Evolutionary conservation across 1,140 invertebrate genomes (phyloP), one percentile per base, ranked within the genome.

Genomic region (Achatina immaculata): DNA sequence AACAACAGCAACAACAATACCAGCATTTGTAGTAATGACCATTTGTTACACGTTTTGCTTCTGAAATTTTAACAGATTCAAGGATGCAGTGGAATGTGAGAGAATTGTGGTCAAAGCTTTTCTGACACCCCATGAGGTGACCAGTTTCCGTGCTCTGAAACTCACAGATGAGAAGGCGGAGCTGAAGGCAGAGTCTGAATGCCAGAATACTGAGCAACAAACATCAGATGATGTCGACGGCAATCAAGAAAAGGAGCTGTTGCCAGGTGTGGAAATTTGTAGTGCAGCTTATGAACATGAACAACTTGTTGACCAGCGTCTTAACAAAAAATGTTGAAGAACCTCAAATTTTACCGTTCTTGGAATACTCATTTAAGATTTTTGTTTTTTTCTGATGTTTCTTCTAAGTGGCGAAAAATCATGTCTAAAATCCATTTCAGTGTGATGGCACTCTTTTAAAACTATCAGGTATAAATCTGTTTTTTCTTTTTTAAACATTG

Each of bases 21-120:
- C n/a, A n/a, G n/a, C n/a, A n/a, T n/a, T n/a, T n/a, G n/a, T n/a
- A n/a, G n/a, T n/a, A n/a, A n/a, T n/a, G n/a, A n/a, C n/a, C n/a
- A n/a, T n/a, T 16, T 55, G 51, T 55, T 55, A 55, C n/a, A 55
- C n/a, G 51, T 55, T 14, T n/a, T n/a, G n/a, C n/a, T n/a, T n/a
- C n/a, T n/a, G n/a, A 14, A 58, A 19, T 58, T 31, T 71, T 9
- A 21, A 21, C 79, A 91, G 90, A 81, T 92, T 90, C 81, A 91
- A 91, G 78, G 89, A 90, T 83, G 85, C 86, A 2, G 88, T 92
- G 21, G 90, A 91, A 76, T 91, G 90, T 87, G 90, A 92, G 43
- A 75, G 87, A 34, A 90, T 92, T 68, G 87, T 89, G 19, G 85
- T 92, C 28, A 90, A 89, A 73, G 83, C 88, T 0, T 92, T 92